Percentiles rank a stretch among this genome's conserved stretches.
phyloP scores from a whole-genome alignment of 2,113 vertebrate genomes.

The Rallus limicola region DNA sequence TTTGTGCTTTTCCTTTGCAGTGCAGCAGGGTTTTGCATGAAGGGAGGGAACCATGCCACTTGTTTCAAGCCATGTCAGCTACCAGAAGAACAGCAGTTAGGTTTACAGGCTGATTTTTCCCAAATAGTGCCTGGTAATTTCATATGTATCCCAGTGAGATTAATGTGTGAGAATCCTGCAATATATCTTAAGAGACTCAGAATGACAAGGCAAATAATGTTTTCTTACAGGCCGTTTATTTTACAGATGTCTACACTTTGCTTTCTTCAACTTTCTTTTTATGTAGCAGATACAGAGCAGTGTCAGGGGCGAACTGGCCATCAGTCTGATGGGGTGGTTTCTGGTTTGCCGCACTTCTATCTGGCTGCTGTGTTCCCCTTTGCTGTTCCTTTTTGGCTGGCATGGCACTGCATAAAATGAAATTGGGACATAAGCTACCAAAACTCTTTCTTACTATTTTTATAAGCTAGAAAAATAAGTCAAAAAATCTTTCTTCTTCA shows the following conservation, averaged over 20 bases:
- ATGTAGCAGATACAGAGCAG: not conserved
- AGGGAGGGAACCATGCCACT: not conserved
- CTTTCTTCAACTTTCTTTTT: not conserved
- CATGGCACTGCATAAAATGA: not conserved
- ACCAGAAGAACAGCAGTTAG: not conserved
- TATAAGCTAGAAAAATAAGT: not conserved
- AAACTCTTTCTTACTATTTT: not conserved
- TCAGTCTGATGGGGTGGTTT: accelerated
- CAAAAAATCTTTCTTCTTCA: not conserved
- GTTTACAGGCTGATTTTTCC: not conserved
- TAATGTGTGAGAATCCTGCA: not conserved
- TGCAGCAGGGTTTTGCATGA: not conserved
- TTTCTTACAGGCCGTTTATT: not conserved
- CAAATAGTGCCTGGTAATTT: not conserved
- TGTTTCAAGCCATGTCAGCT: not conserved
- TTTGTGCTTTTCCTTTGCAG: not conserved
- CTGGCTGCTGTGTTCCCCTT: not conserved
- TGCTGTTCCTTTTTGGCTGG: not conserved
- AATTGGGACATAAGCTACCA: not conserved
- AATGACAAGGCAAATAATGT: not conserved
- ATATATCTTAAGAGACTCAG: not conserved
- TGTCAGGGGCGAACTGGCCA: not conserved
- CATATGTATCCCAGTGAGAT: not conserved
- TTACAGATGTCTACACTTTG: not conserved
- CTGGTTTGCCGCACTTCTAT: not conserved